Evolutionary conservation across 2,113 vertebrate species (phyloP), one percentile per base, ranked within the genome.

Genomic region (Epinephelus fuscoguttatus): DNA sequence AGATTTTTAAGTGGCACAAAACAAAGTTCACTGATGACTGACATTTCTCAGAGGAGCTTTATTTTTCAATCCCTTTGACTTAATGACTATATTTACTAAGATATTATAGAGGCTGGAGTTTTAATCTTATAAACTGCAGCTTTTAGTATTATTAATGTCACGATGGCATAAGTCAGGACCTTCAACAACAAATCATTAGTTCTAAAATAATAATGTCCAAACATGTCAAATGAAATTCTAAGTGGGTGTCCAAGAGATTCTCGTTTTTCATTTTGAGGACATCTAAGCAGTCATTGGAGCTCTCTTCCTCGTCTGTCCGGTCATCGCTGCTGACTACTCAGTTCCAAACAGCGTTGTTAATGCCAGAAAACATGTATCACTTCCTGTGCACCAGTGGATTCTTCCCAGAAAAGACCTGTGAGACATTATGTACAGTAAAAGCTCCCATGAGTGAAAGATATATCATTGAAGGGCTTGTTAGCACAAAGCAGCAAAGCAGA

Each of bases 311-410:
- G 25, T 72, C 23, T 68, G 68, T 79, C 14, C 69, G 50, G 67
- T 55, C 40, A 18, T 63, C 27, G 71, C 30, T 84, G 64, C 23
- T 87, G 49, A 64, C 74, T 80, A 67, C 21, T 30, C n/a, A 10
- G 63, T 27, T 81, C 30, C 53, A 62, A 80, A 84, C 67, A 78
- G 19, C 15, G 69, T 67, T 76, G 56, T 77, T 50, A 21, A 75
- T 72, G 53, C 61, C 80, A 84, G 74, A 84, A 81, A 85, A 80
- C 56, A 74, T 87, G 85, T 8, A 70, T 86, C 82, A 87, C 80
- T 80, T 92, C 87, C 87, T 90, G 57, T 81, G 49, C 45, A 81
- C 70, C 49, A 37, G 63, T 62, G 70, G 62, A 63, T 75, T 79
- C 10, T 84, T 84, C 76, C 69, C 45, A 63, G 63, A 76, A 78